A percentile compares a stretch with the other conserved stretches of the same genome.
Evolutionary conservation across 2,888 invertebrate genomes (phyloP).

Genomic region (Athalia cordata): DNA sequence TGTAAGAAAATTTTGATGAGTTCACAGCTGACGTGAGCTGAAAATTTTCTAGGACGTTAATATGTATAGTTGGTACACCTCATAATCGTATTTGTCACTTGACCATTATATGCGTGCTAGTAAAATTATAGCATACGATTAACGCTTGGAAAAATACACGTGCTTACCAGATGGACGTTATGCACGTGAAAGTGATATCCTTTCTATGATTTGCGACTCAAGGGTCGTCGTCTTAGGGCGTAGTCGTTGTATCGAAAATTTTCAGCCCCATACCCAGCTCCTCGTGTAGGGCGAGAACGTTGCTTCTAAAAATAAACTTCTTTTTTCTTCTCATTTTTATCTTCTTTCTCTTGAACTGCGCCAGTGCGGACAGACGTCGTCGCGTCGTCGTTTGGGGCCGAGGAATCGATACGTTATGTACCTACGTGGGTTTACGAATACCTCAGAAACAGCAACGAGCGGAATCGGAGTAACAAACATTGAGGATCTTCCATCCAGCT

Average conservation of each 20-base stretch:
- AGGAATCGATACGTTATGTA: too few relatives aligned
- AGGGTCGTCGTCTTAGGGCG: too few relatives aligned
- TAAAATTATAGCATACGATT: neutral
- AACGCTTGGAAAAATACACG: conserved; percentile 18
- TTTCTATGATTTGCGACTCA: conserved; percentile 27
- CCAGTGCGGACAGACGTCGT: neutral
- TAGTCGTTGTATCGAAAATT: neutral
- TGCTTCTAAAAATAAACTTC: too few relatives aligned
- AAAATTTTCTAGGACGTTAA: too few relatives aligned
- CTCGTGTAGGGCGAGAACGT: too few relatives aligned
- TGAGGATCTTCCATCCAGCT: too few relatives aligned
- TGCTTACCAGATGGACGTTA: conserved; percentile 32
- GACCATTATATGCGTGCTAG: neutral
- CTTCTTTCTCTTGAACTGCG: neutral
- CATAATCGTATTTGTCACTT: neutral
- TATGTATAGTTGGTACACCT: neutral
- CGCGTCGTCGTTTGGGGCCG: neutral
- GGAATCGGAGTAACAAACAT: too few relatives aligned
- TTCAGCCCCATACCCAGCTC: too few relatives aligned
- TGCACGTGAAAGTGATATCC: neutral
- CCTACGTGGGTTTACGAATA: too few relatives aligned
- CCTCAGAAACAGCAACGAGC: too few relatives aligned
- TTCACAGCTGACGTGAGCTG: too few relatives aligned
- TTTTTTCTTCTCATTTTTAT: neutral
- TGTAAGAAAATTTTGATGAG: too few relatives aligned